Evolutionary conservation across 2,113 vertebrate genomes (phyloP).

Genomic region (Myotis lucifugus): DNA sequence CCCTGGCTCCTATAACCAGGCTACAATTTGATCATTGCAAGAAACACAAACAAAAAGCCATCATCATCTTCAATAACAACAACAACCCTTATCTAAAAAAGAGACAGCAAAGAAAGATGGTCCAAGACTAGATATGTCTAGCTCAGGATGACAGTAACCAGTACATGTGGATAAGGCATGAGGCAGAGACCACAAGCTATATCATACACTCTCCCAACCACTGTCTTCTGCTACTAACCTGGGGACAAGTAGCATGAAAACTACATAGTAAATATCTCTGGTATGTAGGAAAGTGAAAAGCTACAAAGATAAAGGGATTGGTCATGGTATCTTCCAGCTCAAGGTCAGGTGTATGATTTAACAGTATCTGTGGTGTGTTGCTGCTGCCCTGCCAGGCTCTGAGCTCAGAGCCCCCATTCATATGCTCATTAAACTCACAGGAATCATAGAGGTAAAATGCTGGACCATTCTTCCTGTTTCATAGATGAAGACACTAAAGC

Average conservation of each 20-base stretch:
- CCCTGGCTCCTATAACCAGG: background rate
- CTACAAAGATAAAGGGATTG: background rate
- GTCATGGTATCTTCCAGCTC: background rate
- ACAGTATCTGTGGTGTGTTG: no score
- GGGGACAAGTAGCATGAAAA: background rate
- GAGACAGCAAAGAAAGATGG: background rate
- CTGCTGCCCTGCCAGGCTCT: no score
- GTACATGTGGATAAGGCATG: rapidly evolving
- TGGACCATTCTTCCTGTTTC: background rate
- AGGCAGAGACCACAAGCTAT: background rate
- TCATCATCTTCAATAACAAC: background rate
- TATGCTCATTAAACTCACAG: background rate
- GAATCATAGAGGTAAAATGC: background rate
- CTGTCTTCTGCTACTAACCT: background rate
- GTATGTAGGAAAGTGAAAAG: background rate
- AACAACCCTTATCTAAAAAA: no score
- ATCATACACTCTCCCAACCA: background rate
- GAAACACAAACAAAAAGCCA: background rate
- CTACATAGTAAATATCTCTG: background rate
- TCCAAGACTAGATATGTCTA: rapidly evolving
- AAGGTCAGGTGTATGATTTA: background rate
- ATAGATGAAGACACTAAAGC: background rate
- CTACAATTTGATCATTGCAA: background rate
- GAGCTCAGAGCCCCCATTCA: rapidly evolving
- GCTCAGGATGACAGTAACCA: no score